Evolutionary conservation across 1,140 invertebrate species (phyloP), one percentile per base, ranked within the genome.

Genomic region (Drosophila elegans): DNA sequence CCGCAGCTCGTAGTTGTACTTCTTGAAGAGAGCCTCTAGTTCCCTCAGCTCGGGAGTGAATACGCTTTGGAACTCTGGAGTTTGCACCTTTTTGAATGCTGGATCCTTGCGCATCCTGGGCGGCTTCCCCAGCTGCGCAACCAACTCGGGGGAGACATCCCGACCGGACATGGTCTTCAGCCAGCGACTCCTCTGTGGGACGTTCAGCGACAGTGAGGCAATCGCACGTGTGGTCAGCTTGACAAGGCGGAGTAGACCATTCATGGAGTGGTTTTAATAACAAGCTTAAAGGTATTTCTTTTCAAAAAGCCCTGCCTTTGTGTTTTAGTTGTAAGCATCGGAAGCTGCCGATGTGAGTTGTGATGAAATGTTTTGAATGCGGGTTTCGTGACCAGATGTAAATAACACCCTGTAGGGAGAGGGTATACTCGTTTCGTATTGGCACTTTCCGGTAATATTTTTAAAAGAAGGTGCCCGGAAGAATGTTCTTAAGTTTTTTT

Each of bases 1-100:
- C 73, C 98, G 93, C 55, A 99, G 93, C 93, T 98, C 97, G 94
- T 96, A 96, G 42, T 96, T 94, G 92, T 98, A 94, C 85, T 96
- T 96, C 44, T 95, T 94, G 91, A 99, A 99, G 16, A 99, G 55
- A 11, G 93, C 91, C 21, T 94, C 93, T 3, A 99, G 93, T 9
- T 90, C 88, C 11, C 94, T 92, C 12, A 99, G 93, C 93, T 99
- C 91, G 3, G 81, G 74, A 96, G 97, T 97, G 82, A 99, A 97
- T 49, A 99, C 94, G 9, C 94, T 95, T 64, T 95, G 94, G 85
- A 98, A 99, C 92, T 96, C 95, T 9, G 94, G 93, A 12, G 93
- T 93, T 76, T 96, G 94, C 3, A 97, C 82, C 84, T 95, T 96
- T 60, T 92, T 94, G n/a, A 97, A 95, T 2, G 95, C 90, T 1